Evolutionary conservation across 2,888 invertebrate genomes (phyloP).

Genomic region (Caradrina clavipalpis): DNA sequence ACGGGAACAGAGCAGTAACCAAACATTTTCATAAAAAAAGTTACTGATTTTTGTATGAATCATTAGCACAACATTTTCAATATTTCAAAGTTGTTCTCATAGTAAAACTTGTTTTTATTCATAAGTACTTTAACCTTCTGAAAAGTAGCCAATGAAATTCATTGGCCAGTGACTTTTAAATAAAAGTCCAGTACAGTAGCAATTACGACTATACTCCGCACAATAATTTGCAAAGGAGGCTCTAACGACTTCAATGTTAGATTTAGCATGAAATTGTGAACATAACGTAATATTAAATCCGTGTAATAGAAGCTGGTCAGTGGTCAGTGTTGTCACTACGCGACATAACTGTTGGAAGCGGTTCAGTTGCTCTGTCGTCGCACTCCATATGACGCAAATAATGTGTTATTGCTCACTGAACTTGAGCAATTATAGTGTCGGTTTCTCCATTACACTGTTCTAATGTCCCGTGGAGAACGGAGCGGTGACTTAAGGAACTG

Average conservation of each 20-base stretch:
- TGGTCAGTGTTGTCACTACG: slow-evolving; percentile 11
- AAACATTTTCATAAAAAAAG: no score
- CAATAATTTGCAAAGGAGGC: slow-evolving; percentile 29
- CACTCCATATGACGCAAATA: slow-evolving; percentile 69
- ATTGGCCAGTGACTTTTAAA: no score
- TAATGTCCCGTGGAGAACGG: slow-evolving; percentile 41
- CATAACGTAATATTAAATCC: slow-evolving; percentile 18
- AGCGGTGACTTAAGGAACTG: slow-evolving; percentile 32
- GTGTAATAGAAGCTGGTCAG: slow-evolving; percentile 16
- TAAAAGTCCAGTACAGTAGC: no score
- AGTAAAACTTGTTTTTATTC: not conserved
- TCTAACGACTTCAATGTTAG: slow-evolving; percentile 30
- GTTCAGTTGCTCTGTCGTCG: slow-evolving; percentile 48
- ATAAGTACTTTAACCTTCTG: not conserved
- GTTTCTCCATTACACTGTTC: slow-evolving; percentile 36
- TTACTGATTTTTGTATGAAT: no score
- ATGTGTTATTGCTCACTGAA: slow-evolving; percentile 52
- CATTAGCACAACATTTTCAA: no score
- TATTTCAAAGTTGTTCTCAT: not conserved
- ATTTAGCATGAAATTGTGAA: slow-evolving; percentile 51
- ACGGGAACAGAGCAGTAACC: no score
- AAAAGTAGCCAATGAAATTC: not conserved
- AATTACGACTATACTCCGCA: not conserved
- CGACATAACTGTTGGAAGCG: slow-evolving; percentile 22
- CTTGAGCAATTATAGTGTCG: slow-evolving; percentile 43